phyloP scores from a whole-genome alignment of 30 jellyfish, hydroid and myxozoan genomes.

The Hydractinia echinata region DNA sequence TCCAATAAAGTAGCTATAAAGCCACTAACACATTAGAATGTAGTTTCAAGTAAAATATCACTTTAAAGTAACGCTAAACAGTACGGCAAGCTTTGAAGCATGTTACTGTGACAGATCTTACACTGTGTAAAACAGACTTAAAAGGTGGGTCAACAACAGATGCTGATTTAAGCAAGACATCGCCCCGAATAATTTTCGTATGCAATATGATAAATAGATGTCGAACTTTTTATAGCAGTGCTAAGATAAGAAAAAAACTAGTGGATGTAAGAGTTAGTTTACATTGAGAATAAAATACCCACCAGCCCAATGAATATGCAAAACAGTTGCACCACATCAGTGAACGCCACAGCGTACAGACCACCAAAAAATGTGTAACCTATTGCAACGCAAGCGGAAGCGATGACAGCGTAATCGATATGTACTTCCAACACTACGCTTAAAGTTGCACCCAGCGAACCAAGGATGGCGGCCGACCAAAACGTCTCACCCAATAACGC shows the following conservation, averaged over 20 bases:
- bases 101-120: too few relatives aligned
- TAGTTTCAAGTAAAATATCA: too few relatives aligned
- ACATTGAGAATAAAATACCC: not conserved
- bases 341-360: constrained; percentile 79
- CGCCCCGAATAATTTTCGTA: too few relatives aligned
- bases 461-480: constrained; percentile 95
- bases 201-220: too few relatives aligned
- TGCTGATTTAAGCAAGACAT: not conserved
- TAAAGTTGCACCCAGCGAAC: constrained; percentile 88
- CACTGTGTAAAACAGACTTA: too few relatives aligned
- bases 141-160: not conserved
- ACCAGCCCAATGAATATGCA: constrained; percentile 89
- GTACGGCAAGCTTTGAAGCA: too few relatives aligned
- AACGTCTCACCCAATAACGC: constrained; percentile 89
- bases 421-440: constrained; percentile 61
- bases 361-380: constrained; percentile 94
- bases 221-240: not conserved
- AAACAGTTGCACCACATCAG: constrained; percentile 80
- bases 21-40: too few relatives aligned
- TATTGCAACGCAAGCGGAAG: constrained; percentile 67
- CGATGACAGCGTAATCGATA: constrained; percentile 70
- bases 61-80: too few relatives aligned
- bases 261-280: not conserved
- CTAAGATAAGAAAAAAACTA: not conserved
- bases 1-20: too few relatives aligned